These are phyloP conservation scores for Drosophila azteca DNA, from an alignment of 1,140 invertebrate genomes.

Conservation along the genomic window DNA sequence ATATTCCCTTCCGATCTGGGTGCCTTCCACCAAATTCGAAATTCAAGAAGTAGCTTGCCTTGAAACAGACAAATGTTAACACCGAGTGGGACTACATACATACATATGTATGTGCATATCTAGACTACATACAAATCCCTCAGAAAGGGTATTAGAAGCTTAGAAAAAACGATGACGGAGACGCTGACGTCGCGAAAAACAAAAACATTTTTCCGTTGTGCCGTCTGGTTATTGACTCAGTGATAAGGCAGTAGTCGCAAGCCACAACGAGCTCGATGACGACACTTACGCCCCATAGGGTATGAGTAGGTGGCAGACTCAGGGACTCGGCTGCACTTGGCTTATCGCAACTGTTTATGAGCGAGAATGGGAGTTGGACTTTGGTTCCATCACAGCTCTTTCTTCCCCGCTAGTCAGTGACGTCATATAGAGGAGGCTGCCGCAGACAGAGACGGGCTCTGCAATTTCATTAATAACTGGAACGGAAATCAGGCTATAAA, in stretches of 20 bases:
- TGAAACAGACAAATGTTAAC: too few species aligned
- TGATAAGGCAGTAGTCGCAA: conserved; percentile 17
- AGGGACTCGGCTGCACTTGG: background rate
- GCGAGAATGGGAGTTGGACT: background rate
- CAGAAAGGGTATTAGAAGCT: conserved; percentile 15
- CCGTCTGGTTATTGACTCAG: conserved; percentile 41
- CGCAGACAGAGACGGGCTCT: background rate
- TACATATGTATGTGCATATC: too few species aligned
- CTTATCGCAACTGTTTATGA: conserved; percentile 1
- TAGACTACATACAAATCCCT: background rate
- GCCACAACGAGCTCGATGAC: conserved; percentile 22
- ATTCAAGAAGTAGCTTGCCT: too few species aligned
- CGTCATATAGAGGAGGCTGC: background rate
- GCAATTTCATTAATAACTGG: conserved; percentile 42
- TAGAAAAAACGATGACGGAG: conserved; percentile 16
- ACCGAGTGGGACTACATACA: too few species aligned
- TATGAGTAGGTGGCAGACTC: background rate
- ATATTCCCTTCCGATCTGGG: too few species aligned
- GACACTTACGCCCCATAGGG: conserved; percentile 20
- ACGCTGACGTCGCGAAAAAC: conserved; percentile 10
- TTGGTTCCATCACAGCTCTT: too few species aligned
- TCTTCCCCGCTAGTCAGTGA: too few species aligned
- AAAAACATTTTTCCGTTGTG: conserved; percentile 23
- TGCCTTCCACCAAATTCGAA: too few species aligned
- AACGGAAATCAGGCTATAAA: conserved; percentile 67